Evolutionary conservation across 2,113 vertebrate species (phyloP), one percentile per base, ranked within the genome.

Genomic region (Tetrax tetrax): DNA sequence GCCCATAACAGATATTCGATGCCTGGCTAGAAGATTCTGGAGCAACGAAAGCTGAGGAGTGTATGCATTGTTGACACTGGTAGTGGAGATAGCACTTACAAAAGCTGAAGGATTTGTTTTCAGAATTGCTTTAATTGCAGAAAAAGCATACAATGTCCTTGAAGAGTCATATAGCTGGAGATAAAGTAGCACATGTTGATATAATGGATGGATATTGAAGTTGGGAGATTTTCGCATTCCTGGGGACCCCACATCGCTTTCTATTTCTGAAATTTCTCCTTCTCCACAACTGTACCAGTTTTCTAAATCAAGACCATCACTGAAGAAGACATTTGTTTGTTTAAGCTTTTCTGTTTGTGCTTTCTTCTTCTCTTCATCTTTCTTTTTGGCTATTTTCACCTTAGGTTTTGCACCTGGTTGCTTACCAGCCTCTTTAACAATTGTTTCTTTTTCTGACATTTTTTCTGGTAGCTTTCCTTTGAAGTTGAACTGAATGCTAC

Each of bases 221-320:
- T 93, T 98, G 10, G 98, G 98, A 75, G 99, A 99, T 24, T 98
- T 98, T 29, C 93, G 98, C 60, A 98, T 98, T 17, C 98, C 98
- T 24, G 99, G 99, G 12, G 99, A 99, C 14, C 99, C 99, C 7
- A 98, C 96, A 75, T 99, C 99, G 72, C 99, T 99, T 95, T 99
- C 99, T 51, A 99, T 99, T 97, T 99, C 99, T 12, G 99, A 99
- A 75, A 99, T 99, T 89, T 99, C 99, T 7, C 99, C 99, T 90
- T 99, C 99, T 56, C 99, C 99, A 81, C 99, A 99, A 96, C 99
- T 99, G 92, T 99, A 99, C 99, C 99, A 99, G 92, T 99, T 99
- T 96, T 99, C 99, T 79, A 99, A 98, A 96, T 99, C 99, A 84
- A 99, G 98, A 89, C 99, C 99, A 95, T 99, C 99, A 23, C 99